Percentiles rank a stretch among this genome's conserved stretches.
Conservation (phyloP, 2,113 vertebrate species). For the Clarias magur region DNA sequence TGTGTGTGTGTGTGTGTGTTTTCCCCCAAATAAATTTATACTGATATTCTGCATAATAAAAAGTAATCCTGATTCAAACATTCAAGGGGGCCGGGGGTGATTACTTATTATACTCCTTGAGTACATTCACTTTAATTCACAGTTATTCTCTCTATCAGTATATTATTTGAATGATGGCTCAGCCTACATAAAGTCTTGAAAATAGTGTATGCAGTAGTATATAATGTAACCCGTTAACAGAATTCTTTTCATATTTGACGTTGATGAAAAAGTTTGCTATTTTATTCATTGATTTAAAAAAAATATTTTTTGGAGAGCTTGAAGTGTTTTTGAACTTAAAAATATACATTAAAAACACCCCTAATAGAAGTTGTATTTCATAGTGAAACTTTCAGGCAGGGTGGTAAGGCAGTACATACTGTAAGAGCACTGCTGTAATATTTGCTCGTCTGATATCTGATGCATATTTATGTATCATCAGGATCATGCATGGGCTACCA, state of each 20-base stretch:
- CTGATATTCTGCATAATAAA: neutral
- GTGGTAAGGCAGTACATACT: neutral
- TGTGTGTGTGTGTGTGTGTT: neutral
- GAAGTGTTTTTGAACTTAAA: neutral
- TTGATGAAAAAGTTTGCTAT: neutral
- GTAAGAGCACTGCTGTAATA: neutral
- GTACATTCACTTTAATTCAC: neutral
- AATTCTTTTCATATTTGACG: neutral
- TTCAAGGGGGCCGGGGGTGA: neutral
- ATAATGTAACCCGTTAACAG: neutral
- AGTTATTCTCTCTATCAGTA: neutral
- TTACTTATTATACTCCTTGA: neutral
- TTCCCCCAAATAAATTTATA: neutral
- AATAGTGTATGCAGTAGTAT: neutral
- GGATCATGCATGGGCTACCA: conserved; percentile 9
- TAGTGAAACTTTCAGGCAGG: neutral
- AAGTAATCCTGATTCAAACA: neutral
- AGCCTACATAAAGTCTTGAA: neutral
- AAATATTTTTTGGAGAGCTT: neutral
- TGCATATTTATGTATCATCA: conserved; percentile 15
- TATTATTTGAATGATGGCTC: neutral
- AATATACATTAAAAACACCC: too few species aligned
- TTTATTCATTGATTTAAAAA: neutral
- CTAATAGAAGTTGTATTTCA: neutral
- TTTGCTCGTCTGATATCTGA: neutral